A percentile compares a stretch with the other conserved stretches of the same genome.
These are phyloP conservation scores for Megathymus violae DNA, from an alignment of 1,140 invertebrate species.

Conservation along the genomic window DNA sequence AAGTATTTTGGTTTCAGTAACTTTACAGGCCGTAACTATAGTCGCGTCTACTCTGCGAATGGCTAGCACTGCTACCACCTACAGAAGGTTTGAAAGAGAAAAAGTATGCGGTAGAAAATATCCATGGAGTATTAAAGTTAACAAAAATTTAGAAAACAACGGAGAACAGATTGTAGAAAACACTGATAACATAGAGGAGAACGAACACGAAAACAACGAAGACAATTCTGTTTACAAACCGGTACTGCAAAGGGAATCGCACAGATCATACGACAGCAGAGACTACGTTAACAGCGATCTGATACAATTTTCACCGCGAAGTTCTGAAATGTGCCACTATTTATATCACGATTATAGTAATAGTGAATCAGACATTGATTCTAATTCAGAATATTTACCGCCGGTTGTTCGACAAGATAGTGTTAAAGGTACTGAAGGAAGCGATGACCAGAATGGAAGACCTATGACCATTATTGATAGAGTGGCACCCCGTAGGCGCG, in stretches of 20 bases:
- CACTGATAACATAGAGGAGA: conserved; percentile 24
- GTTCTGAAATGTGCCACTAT: conserved; percentile 41
- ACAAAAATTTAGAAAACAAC: conserved; percentile 16
- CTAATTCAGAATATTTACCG: conserved; percentile 58
- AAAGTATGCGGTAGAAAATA: conserved; percentile 88
- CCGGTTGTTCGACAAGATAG: conserved; percentile 36
- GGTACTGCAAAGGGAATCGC: conserved; percentile 48
- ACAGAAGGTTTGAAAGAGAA: conserved; percentile 90
- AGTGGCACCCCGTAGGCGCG: conserved; percentile 66
- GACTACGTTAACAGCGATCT: conserved; percentile 62
- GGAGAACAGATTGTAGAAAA: conserved; percentile 42
- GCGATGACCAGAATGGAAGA: conserved; percentile 64
- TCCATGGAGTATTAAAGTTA: conserved; percentile 86
- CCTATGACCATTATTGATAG: conserved; percentile 72
- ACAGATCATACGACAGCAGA: conserved; percentile 38
- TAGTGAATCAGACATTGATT: conserved; percentile 53
- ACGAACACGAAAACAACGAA: conserved; percentile 31
- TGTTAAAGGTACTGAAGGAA: conserved; percentile 44
- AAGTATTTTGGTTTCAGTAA: conserved; percentile 82
- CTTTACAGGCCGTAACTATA: conserved; percentile 86
- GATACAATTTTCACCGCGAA: conserved; percentile 71
- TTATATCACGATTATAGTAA: conserved; percentile 46
- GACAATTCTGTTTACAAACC: conserved; percentile 58
- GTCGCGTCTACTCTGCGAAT: conserved; percentile 87
- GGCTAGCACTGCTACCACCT: conserved; percentile 87